Base-by-base conservation (phyloP, 2,113 vertebrate genomes). In the Panurus biarmicus region DNA sequence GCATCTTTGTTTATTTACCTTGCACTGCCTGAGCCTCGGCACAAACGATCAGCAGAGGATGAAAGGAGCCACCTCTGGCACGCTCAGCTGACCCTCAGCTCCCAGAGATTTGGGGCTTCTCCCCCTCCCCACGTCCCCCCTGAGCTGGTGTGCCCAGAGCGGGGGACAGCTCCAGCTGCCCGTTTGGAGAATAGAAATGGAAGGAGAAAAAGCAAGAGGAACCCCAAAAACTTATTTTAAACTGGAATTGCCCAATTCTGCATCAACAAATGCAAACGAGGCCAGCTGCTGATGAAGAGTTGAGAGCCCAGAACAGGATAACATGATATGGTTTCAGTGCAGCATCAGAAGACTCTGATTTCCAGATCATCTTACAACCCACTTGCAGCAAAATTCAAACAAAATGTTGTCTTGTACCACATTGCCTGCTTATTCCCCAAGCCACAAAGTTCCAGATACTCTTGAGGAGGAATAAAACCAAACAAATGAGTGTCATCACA, bases 1-100 rank as follows among this genome's bases (percentile, higher is more conserved):
- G 77, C 61, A 95, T 93, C 58, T 83, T 91, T 95, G 57, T 85
- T 95, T 93, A 64, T 94, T 95, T 95, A 89, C 92, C 87, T 91
- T 75, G 60, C 40, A 5, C 6, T 94, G 48, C 71, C 74, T 42
- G 21, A 90, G 80, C 17, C 69, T 50, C 2, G 0, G 44, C 31
- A 81, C 66, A 25, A 85, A 19, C 2, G 18, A 38, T 21, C 36
- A 38, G 22, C 20, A 10, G 18, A 48, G 73, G 10, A 8, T 10
- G 44, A 12, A 67, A 85, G 76, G 14, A 85, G 75, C 54, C 54
- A 40, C 45, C 69, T 28, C 83, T 66, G 69, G 50, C 76, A 47
- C 0, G 2, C 35, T 69, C 42, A 26, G 83, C 58, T 79, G n/a
- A n/a, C 50, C 67, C 31, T 21, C 60, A 38, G 0, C 20, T 35